Base-by-base conservation (phyloP, 2,888 invertebrate genomes). In the Anoncus sp. region DNA sequence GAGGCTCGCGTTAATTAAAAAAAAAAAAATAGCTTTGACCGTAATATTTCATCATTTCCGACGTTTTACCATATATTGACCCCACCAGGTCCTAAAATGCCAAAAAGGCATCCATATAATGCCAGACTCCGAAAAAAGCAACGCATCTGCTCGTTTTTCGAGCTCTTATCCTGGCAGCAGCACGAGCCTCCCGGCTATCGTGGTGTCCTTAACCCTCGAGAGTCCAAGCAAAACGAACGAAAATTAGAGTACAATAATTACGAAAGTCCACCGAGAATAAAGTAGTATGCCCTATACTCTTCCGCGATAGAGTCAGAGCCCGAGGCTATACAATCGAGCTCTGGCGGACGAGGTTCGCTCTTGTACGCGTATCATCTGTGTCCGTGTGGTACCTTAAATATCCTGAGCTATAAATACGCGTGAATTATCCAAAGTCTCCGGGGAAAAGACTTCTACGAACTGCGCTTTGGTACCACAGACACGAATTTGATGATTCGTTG, bases 241-340 rank as follows among this genome's bases (percentile, higher is more conserved):
- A 62, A 77, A 77, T 77, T 77, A 63, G 67, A 72, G 77, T 49
- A 55, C 57, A 66, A 77, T 66, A 67, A 63, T 77, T 63, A 67
- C 59, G 35, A 59, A 38, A 51, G 72, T 63, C 55, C 62, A 57
- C 45, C 62, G 53, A 66, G 55, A 66, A 66, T 62, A 59, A 70
- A 75, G 51, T 49, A 75, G 51, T 49, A 20, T 77, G 60, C 47
- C 55, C 49, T 65, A 10, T 6, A 9, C 55, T 60, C 49, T 67
- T 62, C 31, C 40, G 43, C 67, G 45, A 72, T 67, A 59, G 76
- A 72, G 57, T 62, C 76, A 20, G 20, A 49, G 77, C 77, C 62
- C 49, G 38, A 24, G 72, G 77, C 31, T 63, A 16, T 47, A 6
- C n/a, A n/a, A n/a, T n/a, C n/a, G n/a, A n/a, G n/a, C n/a, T n/a